Evolutionary conservation across 1,140 invertebrate species (phyloP).

Genomic region (Caenorhabditis latens): DNA sequence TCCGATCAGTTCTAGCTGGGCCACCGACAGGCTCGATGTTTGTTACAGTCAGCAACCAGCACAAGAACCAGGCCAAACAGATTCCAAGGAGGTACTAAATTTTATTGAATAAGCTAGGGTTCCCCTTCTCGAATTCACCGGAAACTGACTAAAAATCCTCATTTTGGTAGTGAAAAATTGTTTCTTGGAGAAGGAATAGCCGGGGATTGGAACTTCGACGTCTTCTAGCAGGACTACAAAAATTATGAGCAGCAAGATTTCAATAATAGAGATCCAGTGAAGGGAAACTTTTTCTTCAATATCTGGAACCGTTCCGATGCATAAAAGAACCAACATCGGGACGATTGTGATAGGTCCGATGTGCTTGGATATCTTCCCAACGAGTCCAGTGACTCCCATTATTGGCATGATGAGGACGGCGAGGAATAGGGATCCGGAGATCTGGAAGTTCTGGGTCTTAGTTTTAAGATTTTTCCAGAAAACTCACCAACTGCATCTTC

Average conservation of each 20-base stretch:
- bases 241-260: slow-evolving; percentile 64
- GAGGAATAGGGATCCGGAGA: slow-evolving; percentile 65
- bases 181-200: slow-evolving; percentile 56
- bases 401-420: slow-evolving; percentile 78
- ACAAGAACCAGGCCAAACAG: slow-evolving; percentile 65
- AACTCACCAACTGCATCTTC: slow-evolving; percentile 12
- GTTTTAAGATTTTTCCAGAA: background rate
- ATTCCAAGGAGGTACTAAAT: slow-evolving; percentile 67
- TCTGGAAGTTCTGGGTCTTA: slow-evolving; percentile 50
- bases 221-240: slow-evolving; percentile 42
- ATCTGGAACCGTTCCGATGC: slow-evolving; percentile 76
- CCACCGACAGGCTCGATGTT: slow-evolving; percentile 60
- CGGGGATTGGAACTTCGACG: slow-evolving; percentile 24
- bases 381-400: slow-evolving; percentile 78
- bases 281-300: slow-evolving; percentile 75
- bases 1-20: slow-evolving; percentile 65
- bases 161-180: slow-evolving; percentile 73
- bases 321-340: slow-evolving; percentile 77
- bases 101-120: background rate
- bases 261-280: slow-evolving; percentile 74
- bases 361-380: slow-evolving; percentile 77
- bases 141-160: slow-evolving; percentile 78
- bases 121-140: slow-evolving; percentile 66
- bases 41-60: slow-evolving; percentile 62
- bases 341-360: slow-evolving; percentile 75